A percentile compares a stretch with the other conserved stretches of the same genome.
Conservation (phyloP, 2,797 vertebrate genomes). For the Pagetopsis macropterus region DNA sequence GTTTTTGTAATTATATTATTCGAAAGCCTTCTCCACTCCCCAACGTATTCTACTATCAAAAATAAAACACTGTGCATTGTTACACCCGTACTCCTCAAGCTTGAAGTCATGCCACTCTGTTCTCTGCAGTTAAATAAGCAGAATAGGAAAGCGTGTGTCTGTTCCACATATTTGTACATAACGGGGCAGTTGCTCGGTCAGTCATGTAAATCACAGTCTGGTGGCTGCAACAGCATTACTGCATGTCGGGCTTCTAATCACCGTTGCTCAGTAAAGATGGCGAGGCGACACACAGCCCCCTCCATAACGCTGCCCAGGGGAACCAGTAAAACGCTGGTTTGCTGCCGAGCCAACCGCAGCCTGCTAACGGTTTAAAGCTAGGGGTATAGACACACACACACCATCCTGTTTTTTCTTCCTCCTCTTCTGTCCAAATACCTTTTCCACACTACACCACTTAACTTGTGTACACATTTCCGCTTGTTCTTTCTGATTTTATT, state of each 20-base stretch:
- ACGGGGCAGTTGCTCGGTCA: conserved; percentile 21
- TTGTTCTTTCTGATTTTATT: not conserved
- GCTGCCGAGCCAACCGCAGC: conserved; percentile 52
- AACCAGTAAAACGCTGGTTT: conserved; percentile 67
- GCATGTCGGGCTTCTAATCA: conserved; percentile 63
- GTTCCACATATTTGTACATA: conserved; percentile 21
- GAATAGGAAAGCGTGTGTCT: not conserved
- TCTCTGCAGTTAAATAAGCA: conserved; percentile 21
- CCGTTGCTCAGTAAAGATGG: conserved; percentile 69
- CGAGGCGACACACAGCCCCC: conserved; percentile 37
- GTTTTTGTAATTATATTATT: not conserved
- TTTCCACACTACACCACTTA: not conserved
- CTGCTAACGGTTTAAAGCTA: conserved; percentile 43
- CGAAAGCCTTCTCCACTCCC: not conserved
- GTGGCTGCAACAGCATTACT: conserved; percentile 47
- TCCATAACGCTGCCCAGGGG: conserved; percentile 67
- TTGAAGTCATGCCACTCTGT: not conserved
- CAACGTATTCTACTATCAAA: not conserved
- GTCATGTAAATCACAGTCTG: conserved; percentile 57
- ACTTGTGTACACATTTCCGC: not conserved
- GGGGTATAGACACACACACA: conserved; percentile 24
- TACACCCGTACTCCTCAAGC: not conserved
- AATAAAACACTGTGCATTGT: not conserved
- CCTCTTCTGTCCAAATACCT: conserved; percentile 12
- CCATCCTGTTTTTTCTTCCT: conserved; percentile 1